These are phyloP conservation scores for Drosophila pachea DNA, from an alignment of 1,140 invertebrate genomes.

Conservation along the genomic window DNA sequence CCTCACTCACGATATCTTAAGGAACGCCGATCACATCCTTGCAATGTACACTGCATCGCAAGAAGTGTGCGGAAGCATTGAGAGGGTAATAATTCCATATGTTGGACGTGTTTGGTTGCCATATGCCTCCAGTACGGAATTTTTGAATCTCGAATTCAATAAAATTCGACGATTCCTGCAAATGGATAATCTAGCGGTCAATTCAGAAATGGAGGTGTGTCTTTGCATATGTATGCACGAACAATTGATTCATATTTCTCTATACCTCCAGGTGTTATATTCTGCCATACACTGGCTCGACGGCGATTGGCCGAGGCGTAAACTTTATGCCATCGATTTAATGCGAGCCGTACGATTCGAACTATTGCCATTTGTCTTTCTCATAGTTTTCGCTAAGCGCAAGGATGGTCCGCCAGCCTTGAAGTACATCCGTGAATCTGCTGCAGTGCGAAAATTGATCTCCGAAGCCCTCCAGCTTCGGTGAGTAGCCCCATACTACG, in stretches of 20 bases:
- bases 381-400: not conserved
- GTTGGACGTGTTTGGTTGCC: conserved; percentile 3
- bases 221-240: too few species aligned
- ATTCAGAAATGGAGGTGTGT: conserved; percentile 37
- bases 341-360: conserved; percentile 12
- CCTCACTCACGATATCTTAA: not conserved
- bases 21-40: not conserved
- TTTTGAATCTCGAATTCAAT: not conserved
- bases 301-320: conserved; percentile 10
- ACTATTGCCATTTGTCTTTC: conserved; percentile 9
- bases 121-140: conserved; percentile 10
- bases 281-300: conserved; percentile 16
- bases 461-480: not conserved
- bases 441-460: not conserved
- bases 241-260: not conserved
- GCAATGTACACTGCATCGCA: not conserved
- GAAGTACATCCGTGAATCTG: not conserved
- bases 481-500: not conserved
- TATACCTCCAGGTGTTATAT: conserved; percentile 1
- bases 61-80: not conserved
- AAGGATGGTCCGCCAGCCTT: not conserved
- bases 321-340: not conserved
- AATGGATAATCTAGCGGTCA: conserved; percentile 7
- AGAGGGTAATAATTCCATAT: not conserved
- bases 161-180: not conserved